Evolutionary conservation across 2,888 invertebrate genomes (phyloP), one percentile per base, ranked within the genome.

Genomic region (Penaeus monodon): DNA sequence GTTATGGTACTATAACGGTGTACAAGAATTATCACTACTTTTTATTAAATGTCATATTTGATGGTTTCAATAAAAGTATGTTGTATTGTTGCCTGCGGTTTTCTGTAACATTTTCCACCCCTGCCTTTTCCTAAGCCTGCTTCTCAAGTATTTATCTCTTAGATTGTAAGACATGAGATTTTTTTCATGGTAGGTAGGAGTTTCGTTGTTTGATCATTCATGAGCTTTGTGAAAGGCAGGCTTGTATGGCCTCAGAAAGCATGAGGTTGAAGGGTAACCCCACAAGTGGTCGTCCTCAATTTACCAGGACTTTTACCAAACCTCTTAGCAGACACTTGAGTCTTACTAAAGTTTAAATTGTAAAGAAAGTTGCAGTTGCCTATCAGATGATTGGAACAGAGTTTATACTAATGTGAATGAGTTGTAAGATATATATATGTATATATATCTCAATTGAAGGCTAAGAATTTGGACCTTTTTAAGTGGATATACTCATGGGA

Each of bases 221-320:
- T 81, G 86, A 86, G 86, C 86, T 86, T 86, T 81, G 86, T 82
- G 86, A 86, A 86, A 86, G 86, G 86, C 86, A 86, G 86, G 86
- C 77, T 82, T 70, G 64, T 80, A 86, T 86, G 86, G 82, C 78
- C 82, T 83, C 86, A 86, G 74, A 86, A 82, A 80, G 85, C 68
- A 78, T 66, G 86, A 81, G 74, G 86, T 86, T 86, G 86, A 86
- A 86, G 86, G 86, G 86, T 86, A 86, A 85, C 81, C 76, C 77
- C 81, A 86, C 74, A 81, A 81, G 81, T 81, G 81, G 86, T 81
- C 86, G 86, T 86, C 86, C 86, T 80, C 76, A 77, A 77, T 81
- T 76, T 76, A 86, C 29, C 85, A 81, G 81, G 85, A 76, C 65
- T 80, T 38, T n/a, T 76, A 76, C 73, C 81, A 81, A 86, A 64